A percentile compares a stretch with the other conserved stretches of the same genome.
phyloP scores from a whole-genome alignment of 1,140 invertebrate species.

The Andricus grossulariae region DNA sequence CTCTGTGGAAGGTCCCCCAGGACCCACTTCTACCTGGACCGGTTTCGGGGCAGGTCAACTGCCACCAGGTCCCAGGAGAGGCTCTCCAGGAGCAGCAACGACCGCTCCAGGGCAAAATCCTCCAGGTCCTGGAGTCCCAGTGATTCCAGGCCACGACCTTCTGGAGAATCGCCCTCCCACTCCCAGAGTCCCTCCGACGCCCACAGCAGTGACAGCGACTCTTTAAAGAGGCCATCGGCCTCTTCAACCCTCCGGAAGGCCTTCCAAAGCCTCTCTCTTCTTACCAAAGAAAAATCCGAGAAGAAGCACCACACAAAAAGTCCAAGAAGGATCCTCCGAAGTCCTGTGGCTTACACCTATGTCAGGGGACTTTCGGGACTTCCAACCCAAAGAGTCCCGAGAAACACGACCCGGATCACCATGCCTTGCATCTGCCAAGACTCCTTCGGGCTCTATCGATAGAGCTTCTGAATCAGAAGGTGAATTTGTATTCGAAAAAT shows the following conservation, averaged over 20 bases:
- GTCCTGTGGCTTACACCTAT: constrained; percentile 86
- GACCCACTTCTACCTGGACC: constrained; percentile 56
- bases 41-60: constrained; percentile 52
- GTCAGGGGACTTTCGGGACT: constrained; percentile 86
- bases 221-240: constrained; percentile 77
- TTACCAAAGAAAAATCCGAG: constrained; percentile 70
- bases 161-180: constrained; percentile 56
- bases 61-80: constrained; percentile 59
- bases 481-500: not conserved
- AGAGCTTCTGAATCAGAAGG: constrained; percentile 2
- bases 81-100: constrained; percentile 47
- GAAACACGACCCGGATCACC: constrained; percentile 65
- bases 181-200: constrained; percentile 66
- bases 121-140: constrained; percentile 68
- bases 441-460: constrained; percentile 54
- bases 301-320: constrained; percentile 75
- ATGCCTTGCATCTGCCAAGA: constrained; percentile 61
- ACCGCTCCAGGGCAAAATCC: constrained; percentile 54
- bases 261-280: constrained; percentile 81
- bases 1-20: constrained; percentile 53
- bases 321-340: constrained; percentile 82
- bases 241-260: constrained; percentile 82
- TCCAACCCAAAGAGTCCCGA: constrained; percentile 85
- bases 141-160: constrained; percentile 43
- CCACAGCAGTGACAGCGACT: constrained; percentile 76